These are phyloP conservation scores for Andricus grossulariae DNA, from an alignment of 1,140 invertebrate species.

Conservation along the genomic window DNA sequence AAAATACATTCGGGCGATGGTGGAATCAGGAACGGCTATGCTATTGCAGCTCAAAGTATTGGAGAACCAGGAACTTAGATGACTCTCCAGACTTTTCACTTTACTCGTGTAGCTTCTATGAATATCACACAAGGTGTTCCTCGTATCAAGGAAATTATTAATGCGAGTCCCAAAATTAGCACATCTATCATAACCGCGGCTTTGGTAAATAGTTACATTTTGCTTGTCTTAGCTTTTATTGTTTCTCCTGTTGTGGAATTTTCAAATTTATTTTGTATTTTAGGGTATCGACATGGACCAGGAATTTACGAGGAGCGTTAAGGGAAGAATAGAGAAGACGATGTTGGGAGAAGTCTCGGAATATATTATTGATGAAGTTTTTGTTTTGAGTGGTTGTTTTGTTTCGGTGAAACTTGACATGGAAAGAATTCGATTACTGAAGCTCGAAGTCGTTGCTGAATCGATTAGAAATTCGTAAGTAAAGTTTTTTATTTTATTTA, in stretches of 20 bases:
- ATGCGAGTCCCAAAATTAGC: slow-evolving; percentile 95
- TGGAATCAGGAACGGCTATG: slow-evolving; percentile 97
- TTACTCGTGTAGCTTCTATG: slow-evolving; percentile 99
- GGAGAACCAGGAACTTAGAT: slow-evolving; percentile 99
- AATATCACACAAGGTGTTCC: slow-evolving; percentile 98
- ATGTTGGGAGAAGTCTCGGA: slow-evolving; percentile 91
- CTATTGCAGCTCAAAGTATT: slow-evolving; percentile 98
- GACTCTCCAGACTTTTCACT: slow-evolving; percentile 99
- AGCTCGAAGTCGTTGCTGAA: slow-evolving; percentile 85
- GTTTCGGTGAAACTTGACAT: slow-evolving; percentile 90
- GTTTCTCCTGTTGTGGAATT: neutral
- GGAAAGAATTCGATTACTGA: slow-evolving; percentile 90
- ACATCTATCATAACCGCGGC: slow-evolving; percentile 97
- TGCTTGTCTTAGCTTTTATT: neutral
- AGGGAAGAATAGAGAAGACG: slow-evolving; percentile 95
- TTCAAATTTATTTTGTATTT: slow-evolving; percentile 32
- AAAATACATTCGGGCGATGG: slow-evolving; percentile 91
- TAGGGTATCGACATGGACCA: slow-evolving; percentile 81
- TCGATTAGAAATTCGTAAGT: slow-evolving; percentile 83
- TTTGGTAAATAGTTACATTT: slow-evolving; percentile 71
- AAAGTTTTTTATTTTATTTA: neutral
- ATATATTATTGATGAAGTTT: slow-evolving; percentile 96
- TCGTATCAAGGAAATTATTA: slow-evolving; percentile 98
- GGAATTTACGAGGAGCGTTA: slow-evolving; percentile 92
- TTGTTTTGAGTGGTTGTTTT: slow-evolving; percentile 90